Evolutionary conservation across 1,140 invertebrate species (phyloP), one percentile per base, ranked within the genome.

Genomic region (Hylaeus anthracinus): DNA sequence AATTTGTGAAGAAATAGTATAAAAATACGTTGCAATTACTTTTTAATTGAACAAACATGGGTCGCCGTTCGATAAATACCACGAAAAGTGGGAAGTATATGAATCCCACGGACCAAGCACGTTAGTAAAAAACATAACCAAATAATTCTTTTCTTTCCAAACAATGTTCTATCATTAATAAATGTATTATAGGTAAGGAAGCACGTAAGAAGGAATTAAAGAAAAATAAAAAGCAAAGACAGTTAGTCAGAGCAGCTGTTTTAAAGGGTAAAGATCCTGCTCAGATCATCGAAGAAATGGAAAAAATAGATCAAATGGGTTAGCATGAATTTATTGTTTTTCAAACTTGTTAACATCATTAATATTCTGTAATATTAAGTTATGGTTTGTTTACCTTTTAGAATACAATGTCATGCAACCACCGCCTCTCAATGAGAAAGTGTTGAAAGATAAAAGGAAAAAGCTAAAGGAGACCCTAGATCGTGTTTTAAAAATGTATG

Each of bases 31-130:
- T 58, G 5, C 60, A 71, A 43, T 0, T 10, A 64, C 8, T 56
- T 37, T 41, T 56, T 81, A 41, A 77, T 0, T 5, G 5, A 51
- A 2, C 37, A 83, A 97, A 95, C 88, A 99, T 99, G 98, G 98
- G 98, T 71, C 95, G 98, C 81, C 95, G 98, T 86, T 99, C 98
- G 65, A 99, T 99, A 87, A 99, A 98, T 94, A 99, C 98, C 96
- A 99, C 98, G 48, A 99, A 99, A 95, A 99, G 98, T 98, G 98
- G 98, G 91, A 99, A 99, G 96, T 99, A 98, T 89, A 99, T 99
- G 98, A 99, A 99, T 94, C 98, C 98, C 41, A 99, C 98, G 5
- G 98, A 99, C 94, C 98, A 99, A 96, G 98, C 98, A 75, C 94
- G 98, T 98, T 96, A 97, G 97, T 97, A 92, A 61, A 78, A 48